Percentiles rank a stretch among this genome's conserved stretches.
These are phyloP conservation scores for Halocynthia aurantium DNA, from an alignment of 23 tunicate genomes.

Conservation along the genomic window DNA sequence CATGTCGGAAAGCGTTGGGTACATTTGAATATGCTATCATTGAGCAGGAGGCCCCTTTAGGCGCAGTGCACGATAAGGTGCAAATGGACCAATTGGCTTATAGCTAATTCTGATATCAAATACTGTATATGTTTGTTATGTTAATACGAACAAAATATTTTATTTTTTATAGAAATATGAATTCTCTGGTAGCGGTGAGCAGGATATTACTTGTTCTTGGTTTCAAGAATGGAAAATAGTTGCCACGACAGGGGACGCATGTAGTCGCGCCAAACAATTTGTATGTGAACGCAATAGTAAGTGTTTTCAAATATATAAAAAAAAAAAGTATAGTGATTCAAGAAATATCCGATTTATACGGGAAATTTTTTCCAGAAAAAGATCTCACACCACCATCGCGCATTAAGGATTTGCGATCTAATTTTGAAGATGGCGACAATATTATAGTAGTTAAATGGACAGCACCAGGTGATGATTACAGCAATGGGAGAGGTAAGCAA, in stretches of 20 bases:
- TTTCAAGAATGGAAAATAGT: constrained; percentile 45
- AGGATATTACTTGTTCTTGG: constrained; percentile 59
- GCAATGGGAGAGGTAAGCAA: constrained; percentile 46
- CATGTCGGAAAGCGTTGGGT: too few species aligned
- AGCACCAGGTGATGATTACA: constrained; percentile 77
- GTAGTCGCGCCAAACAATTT: constrained; percentile 24
- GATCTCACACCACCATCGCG: constrained; percentile 77
- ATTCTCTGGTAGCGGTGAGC: constrained; percentile 32
- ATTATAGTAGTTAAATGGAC: constrained; percentile 48
- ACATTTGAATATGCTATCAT: too few species aligned
- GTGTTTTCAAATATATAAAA: not conserved
- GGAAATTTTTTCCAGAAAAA: constrained; percentile 13
- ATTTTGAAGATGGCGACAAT: constrained; percentile 11
- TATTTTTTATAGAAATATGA: constrained; percentile 2
- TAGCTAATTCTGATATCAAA: too few species aligned
- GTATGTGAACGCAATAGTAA: constrained; percentile 65
- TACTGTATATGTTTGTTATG: too few species aligned
- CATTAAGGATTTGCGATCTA: constrained; percentile 36
- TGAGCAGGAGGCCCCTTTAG: too few species aligned
- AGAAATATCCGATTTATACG: not conserved
- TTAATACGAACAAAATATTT: too few species aligned
- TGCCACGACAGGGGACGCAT: constrained; percentile 57
- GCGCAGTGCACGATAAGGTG: too few species aligned
- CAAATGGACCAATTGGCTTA: too few species aligned
- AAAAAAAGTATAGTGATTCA: not conserved